Evolutionary conservation across 2,113 vertebrate genomes (phyloP), one percentile per base, ranked within the genome.

Genomic region (Eulacestoma nigropectus): DNA sequence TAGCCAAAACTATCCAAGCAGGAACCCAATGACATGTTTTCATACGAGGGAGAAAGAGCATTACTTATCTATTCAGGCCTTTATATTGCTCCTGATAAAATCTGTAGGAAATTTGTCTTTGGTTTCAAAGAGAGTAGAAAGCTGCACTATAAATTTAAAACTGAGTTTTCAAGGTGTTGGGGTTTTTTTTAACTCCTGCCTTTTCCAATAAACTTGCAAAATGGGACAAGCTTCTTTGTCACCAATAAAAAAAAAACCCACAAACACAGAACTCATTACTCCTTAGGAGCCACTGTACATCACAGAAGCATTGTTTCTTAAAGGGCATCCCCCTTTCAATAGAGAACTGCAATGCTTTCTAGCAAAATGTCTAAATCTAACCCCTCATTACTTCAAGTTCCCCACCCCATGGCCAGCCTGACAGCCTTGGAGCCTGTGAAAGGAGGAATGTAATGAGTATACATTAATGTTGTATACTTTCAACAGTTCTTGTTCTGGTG

Each of bases 401-500:
- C 63, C 41, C 52, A 69, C 6, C 20, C 33, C 7, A 0, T 16
- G 25, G 39, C 37, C 74, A 89, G 80, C 32, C 57, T 90, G 93
- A 50, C 69, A 95, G 70, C 30, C 56, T 59, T 67, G 55, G 42
- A 95, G 63, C 22, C 50, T 81, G 39, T 70, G 75, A 93, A 93
- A 91, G 59, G 42, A 90, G 39, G 75, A 96, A 90, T 77, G 87
- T 83, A 94, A 94, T 60, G 64, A 93, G 63, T 41, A 74, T 67
- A 91, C 5, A 93, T 87, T 95, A 94, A 94, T 21, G 42, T 46
- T 76, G 65, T 70, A 74, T 30, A 69, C 78, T 96, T 96, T 88
- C 87, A 87, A 90, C 82, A 85, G 85, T 27, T 82, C 94, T 96
- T 82, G 41, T 85, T 93, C 72, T 93, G 72, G 80, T 94, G 87